Conservation (phyloP, 2,113 vertebrate species). For the Ophiodon elongatus region DNA sequence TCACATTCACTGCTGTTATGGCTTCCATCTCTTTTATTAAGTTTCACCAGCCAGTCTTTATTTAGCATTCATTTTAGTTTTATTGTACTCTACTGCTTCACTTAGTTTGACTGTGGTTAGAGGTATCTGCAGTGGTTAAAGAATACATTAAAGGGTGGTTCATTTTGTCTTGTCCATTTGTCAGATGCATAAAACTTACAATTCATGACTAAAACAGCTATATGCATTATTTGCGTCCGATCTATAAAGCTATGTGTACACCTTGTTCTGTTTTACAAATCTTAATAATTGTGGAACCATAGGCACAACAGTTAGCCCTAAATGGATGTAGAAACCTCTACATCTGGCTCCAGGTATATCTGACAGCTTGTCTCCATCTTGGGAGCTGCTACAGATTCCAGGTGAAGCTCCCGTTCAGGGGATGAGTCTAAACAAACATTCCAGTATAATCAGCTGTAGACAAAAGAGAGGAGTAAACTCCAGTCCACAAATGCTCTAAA, state of each 20-base stretch:
- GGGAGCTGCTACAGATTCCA: constrained; percentile 56
- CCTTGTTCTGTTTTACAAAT: not conserved
- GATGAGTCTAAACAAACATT: constrained; percentile 77
- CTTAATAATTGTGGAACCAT: not conserved
- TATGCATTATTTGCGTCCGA: not conserved
- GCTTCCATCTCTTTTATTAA: not conserved
- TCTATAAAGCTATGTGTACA: not conserved
- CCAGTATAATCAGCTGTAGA: constrained; percentile 69
- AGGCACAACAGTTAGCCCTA: not conserved
- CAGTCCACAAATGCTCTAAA: constrained; percentile 65
- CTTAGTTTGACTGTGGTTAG: not conserved
- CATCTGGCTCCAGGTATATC: constrained; percentile 49
- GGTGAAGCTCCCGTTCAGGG: constrained; percentile 51
- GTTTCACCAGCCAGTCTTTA: not conserved
- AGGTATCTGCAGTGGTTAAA: not conserved
- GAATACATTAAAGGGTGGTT: not conserved
- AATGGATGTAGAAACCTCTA: not conserved
- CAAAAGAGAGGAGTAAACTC: constrained; percentile 67
- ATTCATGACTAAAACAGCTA: not conserved
- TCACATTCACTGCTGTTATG: too few relatives aligned
- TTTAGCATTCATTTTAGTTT: not conserved
- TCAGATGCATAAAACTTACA: not conserved
- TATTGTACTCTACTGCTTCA: not conserved
- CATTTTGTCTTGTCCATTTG: not conserved
- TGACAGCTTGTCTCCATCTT: constrained; percentile 57